phyloP scores from a whole-genome alignment of 2,113 vertebrate genomes.

The Verasper variegatus region DNA sequence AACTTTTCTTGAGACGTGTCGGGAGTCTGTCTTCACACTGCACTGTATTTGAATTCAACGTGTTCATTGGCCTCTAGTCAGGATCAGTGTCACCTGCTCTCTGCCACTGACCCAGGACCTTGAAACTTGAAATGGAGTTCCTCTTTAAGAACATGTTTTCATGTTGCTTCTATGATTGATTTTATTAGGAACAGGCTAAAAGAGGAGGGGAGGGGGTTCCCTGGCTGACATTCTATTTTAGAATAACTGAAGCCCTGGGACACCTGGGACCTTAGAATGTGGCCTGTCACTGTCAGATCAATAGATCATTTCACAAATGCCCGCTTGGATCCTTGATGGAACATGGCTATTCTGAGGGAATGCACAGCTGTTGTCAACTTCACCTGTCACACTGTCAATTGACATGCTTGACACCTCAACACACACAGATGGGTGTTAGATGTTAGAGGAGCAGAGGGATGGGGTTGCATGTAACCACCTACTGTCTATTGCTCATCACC shows the following conservation, averaged over 20 bases:
- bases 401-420: conserved; percentile 28
- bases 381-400: conserved; percentile 64
- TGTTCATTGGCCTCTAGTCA: conserved; percentile 1
- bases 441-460: conserved; percentile 12
- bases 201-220: not conserved
- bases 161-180: conserved; percentile 55
- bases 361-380: conserved; percentile 70
- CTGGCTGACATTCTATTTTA: conserved; percentile 45
- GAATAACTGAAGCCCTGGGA: conserved; percentile 55
- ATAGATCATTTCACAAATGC: conserved; percentile 55
- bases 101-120: conserved; percentile 18
- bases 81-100: not conserved
- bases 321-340: conserved; percentile 27
- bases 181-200: conserved; percentile 40
- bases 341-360: conserved; percentile 64
- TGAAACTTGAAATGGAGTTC: conserved; percentile 21
- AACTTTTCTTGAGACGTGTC: conserved; percentile 14
- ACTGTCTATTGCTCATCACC: conserved; percentile 19
- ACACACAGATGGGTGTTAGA: conserved; percentile 21
- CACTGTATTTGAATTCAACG: conserved; percentile 11
- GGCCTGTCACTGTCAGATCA: conserved; percentile 59
- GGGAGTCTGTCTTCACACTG: not conserved
- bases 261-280: conserved; percentile 58
- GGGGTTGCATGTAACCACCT: conserved; percentile 6
- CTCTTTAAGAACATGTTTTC: conserved; percentile 27